Conservation (phyloP, 2,888 invertebrate genomes). For the Chrysina gloriosa region DNA sequence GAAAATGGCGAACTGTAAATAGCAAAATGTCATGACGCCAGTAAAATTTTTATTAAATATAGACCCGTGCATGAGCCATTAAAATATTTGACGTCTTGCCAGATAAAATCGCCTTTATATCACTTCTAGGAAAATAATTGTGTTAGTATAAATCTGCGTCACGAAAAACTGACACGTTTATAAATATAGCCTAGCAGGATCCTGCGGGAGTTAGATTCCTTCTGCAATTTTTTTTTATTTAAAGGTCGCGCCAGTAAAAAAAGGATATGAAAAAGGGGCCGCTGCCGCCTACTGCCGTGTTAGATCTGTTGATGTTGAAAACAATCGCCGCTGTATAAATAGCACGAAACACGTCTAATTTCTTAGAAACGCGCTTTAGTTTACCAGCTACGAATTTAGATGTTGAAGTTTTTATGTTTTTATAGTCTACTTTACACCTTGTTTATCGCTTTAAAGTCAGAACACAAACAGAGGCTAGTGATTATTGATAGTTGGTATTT, state of each 20-base stretch:
- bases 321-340: conserved; percentile 19
- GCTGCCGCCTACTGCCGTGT: not conserved
- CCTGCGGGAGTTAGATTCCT: conserved; percentile 20
- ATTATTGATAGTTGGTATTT: not conserved
- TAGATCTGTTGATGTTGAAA: not conserved
- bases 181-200: conserved; percentile 16
- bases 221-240: conserved; percentile 5
- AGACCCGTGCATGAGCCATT: conserved; percentile 30
- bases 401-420: conserved; percentile 1
- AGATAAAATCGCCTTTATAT: conserved; percentile 32
- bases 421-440: not conserved
- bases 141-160: conserved; percentile 36
- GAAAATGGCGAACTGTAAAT: conserved; percentile 17
- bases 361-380: not conserved
- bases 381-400: not conserved
- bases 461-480: not conserved
- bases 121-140: conserved; percentile 35
- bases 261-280: not conserved
- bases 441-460: not conserved
- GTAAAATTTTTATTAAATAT: conserved; percentile 31
- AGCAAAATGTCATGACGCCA: conserved; percentile 23
- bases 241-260: not conserved
- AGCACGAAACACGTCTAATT: conserved; percentile 20
- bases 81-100: conserved; percentile 34
- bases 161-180: conserved; percentile 33